Evolutionary conservation across 2,888 invertebrate species (phyloP), one percentile per base, ranked within the genome.

Genomic region (Lamellibrachia satsuma): DNA sequence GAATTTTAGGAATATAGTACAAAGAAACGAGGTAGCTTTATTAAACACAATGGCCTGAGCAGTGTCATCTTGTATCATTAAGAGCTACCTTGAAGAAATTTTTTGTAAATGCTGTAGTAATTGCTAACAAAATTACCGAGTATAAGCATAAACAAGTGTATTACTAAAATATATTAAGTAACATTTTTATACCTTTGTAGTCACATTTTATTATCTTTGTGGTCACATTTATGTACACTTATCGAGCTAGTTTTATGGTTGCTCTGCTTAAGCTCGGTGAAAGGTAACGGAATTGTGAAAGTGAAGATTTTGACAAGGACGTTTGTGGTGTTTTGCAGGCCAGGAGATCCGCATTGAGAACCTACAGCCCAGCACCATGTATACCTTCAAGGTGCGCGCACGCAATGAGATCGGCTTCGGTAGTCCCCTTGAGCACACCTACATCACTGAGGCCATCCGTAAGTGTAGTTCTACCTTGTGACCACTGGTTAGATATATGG

Each of bases 371-470:
- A 93, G 93, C 75, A 94, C 93, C 27, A 93, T 92, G 7, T 94
- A 94, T 92, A 91, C 92, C 52, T 93, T 94, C 93, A 55, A 92
- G 15, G 92, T 94, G 6, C 92, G 93, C 39, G 94, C 93, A 55
- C 92, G 93, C 90, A 94, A 94, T 52, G 94, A 94, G 92, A 93
- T 94, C 7, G 94, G 94, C 27, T 92, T 93, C 9, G 93, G 94
- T 7, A 90, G 90, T 27, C 75, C 92, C 90, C 90, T 93, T 27
- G 92, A 93, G n/a, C 91, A 92, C 90, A 91, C 52, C n/a, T 93
- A 92, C 90, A 90, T 90, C n/a, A 94, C 94, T 15, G 75, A 92
- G 39, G 93, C 93, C 22, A 93, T 94, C 52, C 90, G 94, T 94
- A 92, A 92, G 94, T 92, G 90, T 39, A 39, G 39, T 39, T 39